Conservation (phyloP, 2,113 vertebrate species). For the Cyanoliseus patagonus region DNA sequence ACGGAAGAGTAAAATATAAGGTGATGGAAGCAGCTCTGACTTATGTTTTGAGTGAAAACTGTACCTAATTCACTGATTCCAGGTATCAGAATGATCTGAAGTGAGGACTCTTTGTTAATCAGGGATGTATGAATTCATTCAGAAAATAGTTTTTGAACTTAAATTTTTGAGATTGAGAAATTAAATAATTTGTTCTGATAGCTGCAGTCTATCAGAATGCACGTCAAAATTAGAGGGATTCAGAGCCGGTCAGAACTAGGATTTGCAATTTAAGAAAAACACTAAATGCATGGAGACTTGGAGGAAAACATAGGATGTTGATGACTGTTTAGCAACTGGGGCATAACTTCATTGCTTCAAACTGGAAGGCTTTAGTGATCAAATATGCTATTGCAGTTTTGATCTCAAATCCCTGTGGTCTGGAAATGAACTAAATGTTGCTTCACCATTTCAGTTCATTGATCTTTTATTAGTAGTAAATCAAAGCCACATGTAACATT, state of each 20-base stretch:
- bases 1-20: neutral
- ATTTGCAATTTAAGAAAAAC: neutral
- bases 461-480: neutral
- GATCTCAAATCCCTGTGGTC: neutral
- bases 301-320: neutral
- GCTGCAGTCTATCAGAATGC: neutral
- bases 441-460: neutral
- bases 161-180: neutral
- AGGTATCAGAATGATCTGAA: neutral
- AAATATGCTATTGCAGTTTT: neutral
- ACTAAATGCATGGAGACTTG: neutral
- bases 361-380: neutral
- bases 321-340: neutral
- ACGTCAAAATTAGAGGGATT: neutral
- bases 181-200: neutral
- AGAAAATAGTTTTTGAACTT: neutral
- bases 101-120: neutral
- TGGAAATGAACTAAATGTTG: neutral
- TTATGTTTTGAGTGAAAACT: neutral
- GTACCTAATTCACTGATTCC: neutral
- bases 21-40: neutral
- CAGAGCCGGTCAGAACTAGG: neutral
- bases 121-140: neutral
- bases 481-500: neutral
- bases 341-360: neutral